Conservation (phyloP, 2,797 vertebrate species). For the Benthosema pterotum region DNA sequence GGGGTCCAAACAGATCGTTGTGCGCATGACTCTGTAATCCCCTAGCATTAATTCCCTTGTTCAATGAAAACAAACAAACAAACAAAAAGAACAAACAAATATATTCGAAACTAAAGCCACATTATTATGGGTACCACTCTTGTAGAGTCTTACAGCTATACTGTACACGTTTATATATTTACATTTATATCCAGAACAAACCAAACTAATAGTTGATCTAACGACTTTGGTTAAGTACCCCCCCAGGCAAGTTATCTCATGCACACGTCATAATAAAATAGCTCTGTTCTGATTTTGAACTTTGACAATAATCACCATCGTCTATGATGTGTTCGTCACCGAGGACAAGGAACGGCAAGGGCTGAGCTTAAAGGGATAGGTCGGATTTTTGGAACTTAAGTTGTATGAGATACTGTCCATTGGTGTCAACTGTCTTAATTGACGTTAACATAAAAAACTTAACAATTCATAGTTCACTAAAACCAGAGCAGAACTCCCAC, state of each 20-base stretch:
- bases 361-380: too few species aligned
- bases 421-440: too few species aligned
- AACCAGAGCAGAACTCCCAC: too few species aligned
- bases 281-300: slow-evolving; percentile 40
- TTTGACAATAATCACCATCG: slow-evolving; percentile 55
- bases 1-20: slow-evolving; percentile 23
- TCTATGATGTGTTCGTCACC: slow-evolving; percentile 46
- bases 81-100: slow-evolving; percentile 27
- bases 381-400: too few species aligned
- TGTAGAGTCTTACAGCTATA: slow-evolving; percentile 63
- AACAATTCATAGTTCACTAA: too few species aligned
- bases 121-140: slow-evolving; percentile 50
- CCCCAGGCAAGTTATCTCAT: slow-evolving; percentile 78
- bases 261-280: slow-evolving; percentile 66
- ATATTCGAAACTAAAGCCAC: slow-evolving; percentile 57
- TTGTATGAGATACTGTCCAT: too few species aligned
- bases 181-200: slow-evolving; percentile 68
- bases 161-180: slow-evolving; percentile 69
- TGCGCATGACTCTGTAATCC: slow-evolving; percentile 19
- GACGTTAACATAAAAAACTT: too few species aligned
- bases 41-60: slow-evolving; percentile 36
- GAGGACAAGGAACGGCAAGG: slow-evolving; percentile 65
- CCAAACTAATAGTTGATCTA: slow-evolving; percentile 64
- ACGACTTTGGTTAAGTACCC: slow-evolving; percentile 81
- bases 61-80: slow-evolving; percentile 6